Evolutionary conservation across 2,113 vertebrate genomes (phyloP), one percentile per base, ranked within the genome.

Genomic region (Odontophorus gujanensis): DNA sequence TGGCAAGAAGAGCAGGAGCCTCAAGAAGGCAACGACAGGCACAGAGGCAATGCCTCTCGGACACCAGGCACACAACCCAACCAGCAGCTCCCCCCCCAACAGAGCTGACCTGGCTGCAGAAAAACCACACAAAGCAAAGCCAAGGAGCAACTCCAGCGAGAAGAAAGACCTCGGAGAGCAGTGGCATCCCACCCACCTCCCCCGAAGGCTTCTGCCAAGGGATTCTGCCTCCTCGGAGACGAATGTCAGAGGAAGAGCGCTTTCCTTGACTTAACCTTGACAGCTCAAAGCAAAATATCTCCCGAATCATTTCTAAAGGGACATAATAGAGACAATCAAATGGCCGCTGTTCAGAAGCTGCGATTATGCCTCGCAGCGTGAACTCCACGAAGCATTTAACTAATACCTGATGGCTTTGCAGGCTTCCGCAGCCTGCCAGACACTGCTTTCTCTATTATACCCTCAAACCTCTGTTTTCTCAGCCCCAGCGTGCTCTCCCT

Each of bases 301-400:
- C 73, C 93, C 90, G 59, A 94, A 92, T 87, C 47, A 55, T 92
- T 96, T 91, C 82, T 55, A 90, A 80, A 79, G 89, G 88, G 80
- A 66, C 91, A 94, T 95, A 97, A 97, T 93, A 79, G 90, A 86
- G 84, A 92, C 95, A 85, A 95, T 97, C 96, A 91, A 93, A 82
- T 9, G 85, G 83, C 95, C 63, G 92, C 93, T 95, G 93, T 77
- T 96, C 90, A 83, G 93, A 81, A 93, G 76, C 90, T 48, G 82
- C 57, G 79, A 97, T 97, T 97, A 93, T 81, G 87, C 84, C 94
- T 95, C 95, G 34, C 96, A 94, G 91, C 51, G 20, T 91, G 97
- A 97, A 48, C 91, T 86, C 91, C 42, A 8, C 22, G 15, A 72
- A 90, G 93, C 93, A 68, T 97, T 96, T 95, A 91, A 96, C 96